Evolutionary conservation across 2,888 invertebrate genomes (phyloP).

Genomic region (Archaeoteleia sp.): DNA sequence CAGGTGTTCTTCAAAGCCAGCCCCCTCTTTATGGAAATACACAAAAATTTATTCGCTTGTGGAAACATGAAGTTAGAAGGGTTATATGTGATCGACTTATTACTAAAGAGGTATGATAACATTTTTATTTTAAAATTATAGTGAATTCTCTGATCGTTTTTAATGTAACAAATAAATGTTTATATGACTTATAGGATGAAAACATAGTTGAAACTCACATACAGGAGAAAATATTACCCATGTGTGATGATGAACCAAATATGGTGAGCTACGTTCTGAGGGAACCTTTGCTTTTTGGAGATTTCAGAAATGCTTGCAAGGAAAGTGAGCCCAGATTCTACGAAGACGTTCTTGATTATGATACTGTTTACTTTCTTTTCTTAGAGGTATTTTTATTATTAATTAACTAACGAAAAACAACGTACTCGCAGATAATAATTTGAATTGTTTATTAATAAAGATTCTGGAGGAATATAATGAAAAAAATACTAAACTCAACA

Average conservation of each 20-base stretch:
- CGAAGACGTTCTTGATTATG: constrained; percentile 92
- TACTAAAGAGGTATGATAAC: constrained; percentile 76
- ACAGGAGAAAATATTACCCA: constrained; percentile 78
- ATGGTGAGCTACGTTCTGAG: constrained; percentile 82
- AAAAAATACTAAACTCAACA: constrained; percentile 80
- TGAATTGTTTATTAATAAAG: constrained; percentile 72
- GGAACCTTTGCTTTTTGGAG: constrained; percentile 91
- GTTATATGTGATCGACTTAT: constrained; percentile 93
- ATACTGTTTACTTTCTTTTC: constrained; percentile 90
- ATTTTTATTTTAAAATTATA: constrained; percentile 3
- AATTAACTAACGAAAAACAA: constrained; percentile 6
- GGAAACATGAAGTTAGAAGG: constrained; percentile 93
- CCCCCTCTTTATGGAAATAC: constrained; percentile 82
- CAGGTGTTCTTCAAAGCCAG: constrained; percentile 86
- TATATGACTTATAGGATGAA: constrained; percentile 82
- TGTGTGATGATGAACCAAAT: constrained; percentile 76
- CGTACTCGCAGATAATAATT: neutral
- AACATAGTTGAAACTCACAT: constrained; percentile 79
- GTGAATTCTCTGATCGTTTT: no score
- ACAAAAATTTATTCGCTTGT: constrained; percentile 86
- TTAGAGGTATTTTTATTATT: constrained; percentile 81
- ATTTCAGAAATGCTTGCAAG: constrained; percentile 89
- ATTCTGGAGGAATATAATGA: constrained; percentile 92
- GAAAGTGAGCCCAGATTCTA: constrained; percentile 88
- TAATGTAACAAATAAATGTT: no score